These are phyloP conservation scores for Ceratothoa steindachneri DNA, from an alignment of 2,888 invertebrate species.

Conservation along the genomic window DNA sequence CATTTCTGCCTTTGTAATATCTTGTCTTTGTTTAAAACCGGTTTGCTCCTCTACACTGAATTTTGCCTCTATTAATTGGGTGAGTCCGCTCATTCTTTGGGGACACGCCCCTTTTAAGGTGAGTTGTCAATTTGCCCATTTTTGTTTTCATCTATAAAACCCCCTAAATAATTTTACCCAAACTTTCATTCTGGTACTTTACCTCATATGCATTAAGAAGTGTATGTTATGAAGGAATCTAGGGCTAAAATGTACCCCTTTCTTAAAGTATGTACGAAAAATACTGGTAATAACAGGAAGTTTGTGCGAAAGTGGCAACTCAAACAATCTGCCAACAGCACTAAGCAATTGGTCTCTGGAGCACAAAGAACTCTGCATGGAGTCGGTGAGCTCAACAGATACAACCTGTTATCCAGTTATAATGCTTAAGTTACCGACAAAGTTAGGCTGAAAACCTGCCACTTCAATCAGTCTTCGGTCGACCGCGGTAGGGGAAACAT, in stretches of 20 bases:
- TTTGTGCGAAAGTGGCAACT: too few relatives aligned
- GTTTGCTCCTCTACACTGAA: not conserved
- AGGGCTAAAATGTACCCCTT: too few relatives aligned
- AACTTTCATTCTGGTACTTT: too few relatives aligned
- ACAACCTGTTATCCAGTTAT: slow-evolving; percentile 11
- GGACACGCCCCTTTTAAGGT: not conserved
- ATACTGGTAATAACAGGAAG: too few relatives aligned
- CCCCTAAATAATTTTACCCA: too few relatives aligned
- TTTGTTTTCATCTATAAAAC: not conserved
- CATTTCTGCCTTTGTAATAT: slow-evolving; percentile 4
- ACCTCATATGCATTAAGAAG: too few relatives aligned
- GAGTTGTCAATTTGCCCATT: not conserved
- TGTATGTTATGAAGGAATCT: too few relatives aligned
- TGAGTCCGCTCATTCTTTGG: not conserved
- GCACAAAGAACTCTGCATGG: not conserved
- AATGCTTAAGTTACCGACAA: not conserved
- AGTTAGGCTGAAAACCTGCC: not conserved
- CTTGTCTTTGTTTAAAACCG: not conserved
- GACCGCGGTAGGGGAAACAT: not conserved
- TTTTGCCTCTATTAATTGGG: slow-evolving; percentile 10
- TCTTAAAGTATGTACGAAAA: too few relatives aligned
- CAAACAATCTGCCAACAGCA: too few relatives aligned
- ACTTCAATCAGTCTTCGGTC: not conserved
- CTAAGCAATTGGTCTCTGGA: not conserved
- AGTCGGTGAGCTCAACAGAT: slow-evolving; percentile 6